A percentile compares a stretch with the other conserved stretches of the same genome.
These are phyloP conservation scores for Prorops nasuta DNA, from an alignment of 1,140 invertebrate genomes.

Conservation along the genomic window DNA sequence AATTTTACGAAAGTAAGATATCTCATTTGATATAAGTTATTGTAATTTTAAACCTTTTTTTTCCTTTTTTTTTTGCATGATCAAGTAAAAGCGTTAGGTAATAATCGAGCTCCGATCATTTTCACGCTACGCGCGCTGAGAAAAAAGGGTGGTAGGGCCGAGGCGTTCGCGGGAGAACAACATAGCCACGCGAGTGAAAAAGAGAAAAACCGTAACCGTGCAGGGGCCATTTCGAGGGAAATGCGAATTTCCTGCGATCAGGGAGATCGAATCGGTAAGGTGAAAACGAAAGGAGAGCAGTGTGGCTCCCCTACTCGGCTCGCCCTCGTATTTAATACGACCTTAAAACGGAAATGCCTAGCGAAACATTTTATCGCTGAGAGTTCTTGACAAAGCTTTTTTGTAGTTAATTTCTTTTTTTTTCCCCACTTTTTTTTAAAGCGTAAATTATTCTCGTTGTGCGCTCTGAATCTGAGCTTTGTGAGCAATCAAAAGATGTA, in stretches of 20 bases:
- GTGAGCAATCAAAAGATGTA: conserved; percentile 21
- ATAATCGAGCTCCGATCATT: conserved; percentile 9
- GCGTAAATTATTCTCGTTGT: conserved; percentile 47
- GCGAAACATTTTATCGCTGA: conserved; percentile 50
- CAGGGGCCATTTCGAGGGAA: too few relatives aligned
- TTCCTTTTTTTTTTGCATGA: conserved; percentile 33
- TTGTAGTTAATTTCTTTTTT: too few relatives aligned
- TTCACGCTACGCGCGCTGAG: not conserved
- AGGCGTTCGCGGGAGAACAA: too few relatives aligned
- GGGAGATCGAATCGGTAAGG: too few relatives aligned
- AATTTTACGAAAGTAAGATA: conserved; percentile 40
- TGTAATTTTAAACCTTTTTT: conserved; percentile 44
- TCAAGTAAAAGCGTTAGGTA: conserved; percentile 37
- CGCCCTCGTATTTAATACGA: too few relatives aligned
- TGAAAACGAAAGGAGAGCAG: too few relatives aligned
- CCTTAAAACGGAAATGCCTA: conserved; percentile 38
- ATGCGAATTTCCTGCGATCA: too few relatives aligned
- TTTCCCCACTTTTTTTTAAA: conserved; percentile 46
- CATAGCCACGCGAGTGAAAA: too few relatives aligned
- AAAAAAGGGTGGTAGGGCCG: too few relatives aligned
- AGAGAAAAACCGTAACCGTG: too few relatives aligned
- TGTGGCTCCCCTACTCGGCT: too few relatives aligned
- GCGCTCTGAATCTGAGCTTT: conserved; percentile 7
- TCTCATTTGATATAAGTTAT: conserved; percentile 47
- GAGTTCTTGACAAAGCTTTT: conserved; percentile 52